phyloP scores from a whole-genome alignment of 1,140 invertebrate genomes.

The Drosophila bocki region DNA sequence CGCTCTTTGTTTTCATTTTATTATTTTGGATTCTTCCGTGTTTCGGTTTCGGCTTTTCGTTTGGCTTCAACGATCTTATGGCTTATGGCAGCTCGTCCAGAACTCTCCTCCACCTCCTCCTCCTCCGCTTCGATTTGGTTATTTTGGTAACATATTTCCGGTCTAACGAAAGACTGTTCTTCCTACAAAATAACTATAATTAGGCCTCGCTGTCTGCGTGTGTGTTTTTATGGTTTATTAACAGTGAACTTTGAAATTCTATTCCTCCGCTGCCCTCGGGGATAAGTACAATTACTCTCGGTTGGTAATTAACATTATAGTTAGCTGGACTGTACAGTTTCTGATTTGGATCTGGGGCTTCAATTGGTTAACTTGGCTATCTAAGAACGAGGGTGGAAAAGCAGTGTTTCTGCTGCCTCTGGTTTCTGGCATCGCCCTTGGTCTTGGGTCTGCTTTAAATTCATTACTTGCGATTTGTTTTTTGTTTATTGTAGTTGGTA shows the following conservation, averaged over 20 bases:
- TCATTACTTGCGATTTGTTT: constrained; percentile 76
- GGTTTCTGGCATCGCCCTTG: constrained; percentile 40
- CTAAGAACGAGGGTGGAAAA: constrained; percentile 57
- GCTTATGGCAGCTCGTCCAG: constrained; percentile 46
- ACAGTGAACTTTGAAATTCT: constrained; percentile 73
- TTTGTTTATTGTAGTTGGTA: constrained; percentile 73
- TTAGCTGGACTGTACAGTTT: constrained; percentile 41
- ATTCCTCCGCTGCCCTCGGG: constrained; percentile 11
- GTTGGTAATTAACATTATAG: constrained; percentile 4
- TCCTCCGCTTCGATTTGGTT: constrained; percentile 18
- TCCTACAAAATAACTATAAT: constrained; percentile 64
- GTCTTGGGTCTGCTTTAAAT: constrained; percentile 53
- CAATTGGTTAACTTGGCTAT: constrained; percentile 80
- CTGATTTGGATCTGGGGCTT: constrained; percentile 31
- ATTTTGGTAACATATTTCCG: constrained; percentile 33
- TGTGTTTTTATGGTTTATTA: constrained; percentile 69
- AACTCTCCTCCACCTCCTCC: constrained; percentile 17
- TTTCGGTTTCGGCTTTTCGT: constrained; percentile 33
- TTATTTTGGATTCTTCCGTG: constrained; percentile 27
- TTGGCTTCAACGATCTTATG: constrained; percentile 47
- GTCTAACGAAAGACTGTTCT: constrained; percentile 16
- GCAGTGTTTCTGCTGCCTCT: constrained; percentile 22
- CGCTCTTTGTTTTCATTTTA: constrained; percentile 26
- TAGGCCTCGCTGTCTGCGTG: constrained; percentile 44
- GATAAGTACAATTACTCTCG: constrained; percentile 49